These are phyloP conservation scores for Azemiops feae DNA, from an alignment of 2,113 vertebrate genomes.

Conservation along the genomic window DNA sequence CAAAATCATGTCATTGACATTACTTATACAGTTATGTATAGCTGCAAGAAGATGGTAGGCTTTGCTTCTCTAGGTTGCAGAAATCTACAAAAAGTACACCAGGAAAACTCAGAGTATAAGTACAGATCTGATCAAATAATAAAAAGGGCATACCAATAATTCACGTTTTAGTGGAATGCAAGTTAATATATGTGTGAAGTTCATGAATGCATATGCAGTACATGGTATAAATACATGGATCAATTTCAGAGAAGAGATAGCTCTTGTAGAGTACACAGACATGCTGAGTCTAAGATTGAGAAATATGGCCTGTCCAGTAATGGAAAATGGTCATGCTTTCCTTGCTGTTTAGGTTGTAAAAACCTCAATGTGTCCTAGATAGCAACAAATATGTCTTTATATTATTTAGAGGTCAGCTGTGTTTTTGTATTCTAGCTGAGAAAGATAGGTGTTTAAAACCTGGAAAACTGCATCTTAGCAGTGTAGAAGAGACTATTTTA, in stretches of 20 bases:
- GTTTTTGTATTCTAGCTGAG: not conserved
- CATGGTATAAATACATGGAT: not conserved
- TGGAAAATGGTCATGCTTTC: not conserved
- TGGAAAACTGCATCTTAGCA: not conserved
- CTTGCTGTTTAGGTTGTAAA: not conserved
- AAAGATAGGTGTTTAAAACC: not conserved
- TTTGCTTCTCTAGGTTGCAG: not conserved
- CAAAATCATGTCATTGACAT: not conserved
- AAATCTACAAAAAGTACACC: not conserved
- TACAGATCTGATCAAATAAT: not conserved
- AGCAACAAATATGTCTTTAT: not conserved
- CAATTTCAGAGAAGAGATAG: not conserved
- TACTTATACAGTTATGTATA: not conserved
- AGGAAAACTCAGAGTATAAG: not conserved
- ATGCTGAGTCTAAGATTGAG: not conserved
- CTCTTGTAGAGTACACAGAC: not conserved
- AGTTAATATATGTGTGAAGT: not conserved
- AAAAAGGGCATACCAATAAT: not conserved
- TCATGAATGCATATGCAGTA: not conserved
- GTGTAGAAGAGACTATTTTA: not conserved
- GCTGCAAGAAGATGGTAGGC: not conserved
- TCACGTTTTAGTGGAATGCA: not conserved
- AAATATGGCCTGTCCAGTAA: not conserved
- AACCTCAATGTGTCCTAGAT: not conserved
- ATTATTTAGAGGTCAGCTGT: not conserved